phyloP scores from a whole-genome alignment of 2,797 vertebrate species.

The Choloepus didactylus region DNA sequence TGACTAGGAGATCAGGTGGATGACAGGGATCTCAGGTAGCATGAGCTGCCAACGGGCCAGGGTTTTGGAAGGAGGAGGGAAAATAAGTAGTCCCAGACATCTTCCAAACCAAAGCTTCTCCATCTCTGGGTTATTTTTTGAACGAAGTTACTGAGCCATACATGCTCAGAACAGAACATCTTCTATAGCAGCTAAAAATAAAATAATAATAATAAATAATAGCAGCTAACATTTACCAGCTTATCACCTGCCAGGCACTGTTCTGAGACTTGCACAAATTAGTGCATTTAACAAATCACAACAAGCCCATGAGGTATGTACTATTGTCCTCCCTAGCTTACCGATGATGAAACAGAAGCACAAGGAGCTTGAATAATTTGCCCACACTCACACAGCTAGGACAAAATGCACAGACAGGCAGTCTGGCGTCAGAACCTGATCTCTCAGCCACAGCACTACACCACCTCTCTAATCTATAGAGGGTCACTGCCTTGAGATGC shows the following conservation, averaged over 20 bases:
- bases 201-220: neutral
- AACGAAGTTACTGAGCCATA: neutral
- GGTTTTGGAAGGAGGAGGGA: neutral
- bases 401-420: neutral
- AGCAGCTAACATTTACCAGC: neutral
- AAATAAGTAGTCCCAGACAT: neutral
- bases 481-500: neutral
- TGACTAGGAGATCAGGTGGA: neutral
- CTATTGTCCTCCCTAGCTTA: neutral
- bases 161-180: fast-evolving
- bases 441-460: neutral
- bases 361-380: neutral
- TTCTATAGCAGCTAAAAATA: neutral
- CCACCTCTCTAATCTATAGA: neutral
- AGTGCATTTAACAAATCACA: neutral
- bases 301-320: neutral
- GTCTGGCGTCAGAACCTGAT: neutral
- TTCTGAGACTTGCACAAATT: neutral
- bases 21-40: neutral
- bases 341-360: neutral
- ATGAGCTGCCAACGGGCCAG: neutral
- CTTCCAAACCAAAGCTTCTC: neutral
- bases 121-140: neutral
- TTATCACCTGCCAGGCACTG: neutral
- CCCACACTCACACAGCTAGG: neutral